Conservation (phyloP, 37 sponge, comb jelly and placozoan species). For the Diacarnus erythraeanus region DNA sequence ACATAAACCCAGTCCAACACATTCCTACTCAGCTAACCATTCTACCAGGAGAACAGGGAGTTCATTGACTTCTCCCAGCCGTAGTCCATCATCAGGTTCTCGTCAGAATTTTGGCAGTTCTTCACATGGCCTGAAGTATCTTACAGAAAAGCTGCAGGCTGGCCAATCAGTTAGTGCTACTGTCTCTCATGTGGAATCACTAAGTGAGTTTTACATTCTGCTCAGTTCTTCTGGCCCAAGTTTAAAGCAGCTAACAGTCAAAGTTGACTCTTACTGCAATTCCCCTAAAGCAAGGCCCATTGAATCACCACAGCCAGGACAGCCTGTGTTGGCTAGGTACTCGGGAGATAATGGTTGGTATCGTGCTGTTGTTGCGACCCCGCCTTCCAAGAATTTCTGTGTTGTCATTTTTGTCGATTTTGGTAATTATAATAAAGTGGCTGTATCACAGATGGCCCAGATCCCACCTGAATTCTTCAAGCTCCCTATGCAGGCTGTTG, state of each 20-base stretch:
- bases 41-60: not conserved
- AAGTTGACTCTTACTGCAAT: slow-evolving; percentile 19
- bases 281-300: slow-evolving; percentile 17
- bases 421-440: slow-evolving; percentile 66
- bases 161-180: slow-evolving; percentile 12
- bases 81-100: not conserved
- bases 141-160: not conserved
- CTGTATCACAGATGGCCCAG: not conserved
- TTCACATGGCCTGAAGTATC: not conserved
- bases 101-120: no score
- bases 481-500: slow-evolving; percentile 34
- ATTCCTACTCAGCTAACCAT: not conserved
- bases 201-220: slow-evolving; percentile 53
- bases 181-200: slow-evolving; percentile 31
- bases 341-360: slow-evolving; percentile 72
- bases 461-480: slow-evolving; percentile 40
- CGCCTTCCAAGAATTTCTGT: not conserved
- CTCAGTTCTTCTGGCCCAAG: not conserved
- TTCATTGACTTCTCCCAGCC: not conserved
- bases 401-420: slow-evolving; percentile 71
- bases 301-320: slow-evolving; percentile 4
- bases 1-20: not conserved
- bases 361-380: slow-evolving; percentile 34
- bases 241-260: slow-evolving; percentile 23
- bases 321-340: slow-evolving; percentile 57